Conservation (phyloP, 2,113 vertebrate genomes). For the Myodes glareolus region DNA sequence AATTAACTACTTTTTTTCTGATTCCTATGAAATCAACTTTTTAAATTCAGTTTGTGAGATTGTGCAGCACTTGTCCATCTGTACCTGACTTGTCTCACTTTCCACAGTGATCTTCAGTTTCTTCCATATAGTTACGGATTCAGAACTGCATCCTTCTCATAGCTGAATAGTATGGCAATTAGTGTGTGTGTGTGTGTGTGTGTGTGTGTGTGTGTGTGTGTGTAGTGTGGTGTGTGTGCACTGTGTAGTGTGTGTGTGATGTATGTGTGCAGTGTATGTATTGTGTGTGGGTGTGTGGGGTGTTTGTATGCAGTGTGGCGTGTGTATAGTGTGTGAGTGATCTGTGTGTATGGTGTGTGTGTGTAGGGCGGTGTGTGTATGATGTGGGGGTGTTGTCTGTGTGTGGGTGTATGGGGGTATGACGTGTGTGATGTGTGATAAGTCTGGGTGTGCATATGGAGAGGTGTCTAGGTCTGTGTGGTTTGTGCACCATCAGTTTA, state of each 20-base stretch:
- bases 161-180: background rate
- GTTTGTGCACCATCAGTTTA: background rate
- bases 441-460: background rate
- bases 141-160: background rate
- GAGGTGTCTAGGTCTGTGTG: background rate
- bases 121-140: background rate
- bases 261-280: background rate
- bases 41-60: background rate
- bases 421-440: background rate
- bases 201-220: background rate
- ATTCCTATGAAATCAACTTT: background rate
- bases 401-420: background rate
- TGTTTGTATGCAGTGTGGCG: background rate
- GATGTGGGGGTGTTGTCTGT: background rate
- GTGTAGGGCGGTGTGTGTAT: background rate
- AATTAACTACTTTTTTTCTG: background rate
- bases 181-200: background rate
- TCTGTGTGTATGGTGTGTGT: background rate
- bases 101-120: background rate
- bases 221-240: background rate
- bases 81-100: background rate
- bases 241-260: background rate
- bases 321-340: background rate
- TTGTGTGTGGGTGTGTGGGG: background rate
- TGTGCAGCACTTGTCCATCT: background rate